A percentile compares a stretch with the other conserved stretches of the same genome.
These are phyloP conservation scores for Sussaba pulchella DNA, from an alignment of 2,888 invertebrate genomes.

Conservation along the genomic window DNA sequence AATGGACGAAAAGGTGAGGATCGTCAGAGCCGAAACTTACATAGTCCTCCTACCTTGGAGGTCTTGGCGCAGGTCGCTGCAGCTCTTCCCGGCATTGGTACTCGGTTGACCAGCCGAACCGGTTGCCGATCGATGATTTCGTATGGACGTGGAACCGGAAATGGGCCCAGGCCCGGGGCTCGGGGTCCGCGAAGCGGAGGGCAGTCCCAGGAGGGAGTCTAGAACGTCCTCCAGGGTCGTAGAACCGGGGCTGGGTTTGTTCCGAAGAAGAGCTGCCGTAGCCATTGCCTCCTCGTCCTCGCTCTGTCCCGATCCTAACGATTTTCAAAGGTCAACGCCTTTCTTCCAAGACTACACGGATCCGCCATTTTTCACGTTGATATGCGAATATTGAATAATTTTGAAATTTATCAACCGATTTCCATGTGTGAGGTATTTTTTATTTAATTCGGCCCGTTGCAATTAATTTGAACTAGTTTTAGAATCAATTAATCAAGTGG, in stretches of 20 bases:
- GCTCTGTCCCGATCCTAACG: conserved; percentile 81
- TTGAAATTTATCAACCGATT: no score
- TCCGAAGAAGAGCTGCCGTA: conserved; percentile 82
- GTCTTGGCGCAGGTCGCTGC: conserved; percentile 83
- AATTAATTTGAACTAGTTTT: no score
- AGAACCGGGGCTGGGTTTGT: conserved; percentile 88
- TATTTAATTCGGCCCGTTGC: no score
- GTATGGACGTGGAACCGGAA: conserved; percentile 77
- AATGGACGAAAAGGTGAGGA: conserved; percentile 73
- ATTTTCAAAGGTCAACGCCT: conserved; percentile 70
- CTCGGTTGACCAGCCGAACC: conserved; percentile 71
- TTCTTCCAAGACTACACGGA: conserved; percentile 55
- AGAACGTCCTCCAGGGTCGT: conserved; percentile 97
- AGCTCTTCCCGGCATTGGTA: conserved; percentile 82
- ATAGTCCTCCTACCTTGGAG: conserved; percentile 91
- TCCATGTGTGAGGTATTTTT: no score
- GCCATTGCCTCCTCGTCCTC: conserved; percentile 82
- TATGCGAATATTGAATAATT: no score
- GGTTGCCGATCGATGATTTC: conserved; percentile 76
- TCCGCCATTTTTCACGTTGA: no score
- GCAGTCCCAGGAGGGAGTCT: conserved; percentile 95
- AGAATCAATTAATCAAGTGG: no score
- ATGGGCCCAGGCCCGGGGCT: conserved; percentile 86
- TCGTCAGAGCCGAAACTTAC: conserved; percentile 89
- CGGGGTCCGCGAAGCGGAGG: conserved; percentile 91